Evolutionary conservation across 2,113 vertebrate genomes (phyloP).

Genomic region (Corythaeola cristata): DNA sequence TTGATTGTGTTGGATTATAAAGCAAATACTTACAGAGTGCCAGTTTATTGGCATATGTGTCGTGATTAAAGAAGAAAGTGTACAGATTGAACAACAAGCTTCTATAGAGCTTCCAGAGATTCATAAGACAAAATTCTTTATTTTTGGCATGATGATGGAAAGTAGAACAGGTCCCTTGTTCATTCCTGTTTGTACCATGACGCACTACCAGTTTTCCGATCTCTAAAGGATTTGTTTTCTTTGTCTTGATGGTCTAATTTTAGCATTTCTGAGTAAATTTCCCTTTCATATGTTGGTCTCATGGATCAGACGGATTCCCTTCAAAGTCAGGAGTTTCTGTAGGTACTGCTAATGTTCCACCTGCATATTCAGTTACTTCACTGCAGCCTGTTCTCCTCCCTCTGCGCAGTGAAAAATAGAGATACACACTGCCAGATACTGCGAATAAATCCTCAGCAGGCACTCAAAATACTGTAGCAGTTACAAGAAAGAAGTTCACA

Average conservation of each 20-base stretch:
- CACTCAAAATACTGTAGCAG: not conserved
- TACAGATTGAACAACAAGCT: not conserved
- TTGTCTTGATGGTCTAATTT: not conserved
- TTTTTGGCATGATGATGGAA: not conserved
- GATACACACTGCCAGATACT: not conserved
- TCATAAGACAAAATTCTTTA: not conserved
- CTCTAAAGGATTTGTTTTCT: not conserved
- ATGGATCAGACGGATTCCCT: not conserved
- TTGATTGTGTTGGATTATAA: not conserved
- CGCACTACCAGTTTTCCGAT: not conserved
- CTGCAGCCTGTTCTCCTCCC: not conserved
- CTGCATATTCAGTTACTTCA: not conserved
- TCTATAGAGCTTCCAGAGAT: not conserved
- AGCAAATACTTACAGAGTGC: not conserved
- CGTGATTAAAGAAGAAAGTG: not conserved
- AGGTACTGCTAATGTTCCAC: not conserved
- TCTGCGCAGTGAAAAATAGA: not conserved
- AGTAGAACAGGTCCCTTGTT: not conserved
- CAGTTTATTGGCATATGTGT: conserved; percentile 3
- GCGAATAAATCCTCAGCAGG: not conserved
- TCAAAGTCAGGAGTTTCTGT: not conserved
- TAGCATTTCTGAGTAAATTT: not conserved
- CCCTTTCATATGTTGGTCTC: not conserved
- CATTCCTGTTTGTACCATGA: not conserved
- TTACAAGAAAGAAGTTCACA: conserved; percentile 12